A percentile compares a stretch with the other conserved stretches of the same genome.
phyloP scores from a whole-genome alignment of 2,888 invertebrate species.

The Notocelia uddmanniana region DNA sequence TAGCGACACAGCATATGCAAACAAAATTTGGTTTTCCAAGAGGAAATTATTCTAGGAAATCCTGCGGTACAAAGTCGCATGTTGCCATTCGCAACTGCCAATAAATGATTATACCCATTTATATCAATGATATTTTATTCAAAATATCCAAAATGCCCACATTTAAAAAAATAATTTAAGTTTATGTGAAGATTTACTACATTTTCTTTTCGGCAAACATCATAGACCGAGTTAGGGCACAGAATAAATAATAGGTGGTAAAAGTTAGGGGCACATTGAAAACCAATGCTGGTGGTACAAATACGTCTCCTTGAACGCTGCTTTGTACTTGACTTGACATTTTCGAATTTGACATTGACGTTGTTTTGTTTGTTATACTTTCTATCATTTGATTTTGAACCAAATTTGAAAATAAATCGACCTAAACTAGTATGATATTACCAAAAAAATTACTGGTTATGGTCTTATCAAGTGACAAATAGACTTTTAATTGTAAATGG shows the following conservation, averaged over 20 bases:
- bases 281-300: too few relatives aligned
- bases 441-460: conserved; percentile 18
- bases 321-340: conserved; percentile 5
- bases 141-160: neutral
- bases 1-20: neutral
- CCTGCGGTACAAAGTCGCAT: neutral
- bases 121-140: neutral
- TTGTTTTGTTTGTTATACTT: conserved; percentile 37
- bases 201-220: too few relatives aligned
- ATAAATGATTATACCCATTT: neutral
- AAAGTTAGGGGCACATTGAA: too few relatives aligned
- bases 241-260: too few relatives aligned
- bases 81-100: neutral
- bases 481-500: conserved; percentile 60
- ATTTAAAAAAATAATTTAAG: neutral
- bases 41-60: neutral
- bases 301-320: conserved; percentile 17
- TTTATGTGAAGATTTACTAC: too few relatives aligned
- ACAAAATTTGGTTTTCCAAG: neutral
- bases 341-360: conserved; percentile 25
- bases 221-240: too few relatives aligned
- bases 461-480: conserved; percentile 7
- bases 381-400: conserved; percentile 27
- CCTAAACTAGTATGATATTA: conserved; percentile 20
- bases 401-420: conserved; percentile 38